These are phyloP conservation scores for Xestia xanthographa DNA, from an alignment of 2,888 invertebrate species.

Conservation along the genomic window DNA sequence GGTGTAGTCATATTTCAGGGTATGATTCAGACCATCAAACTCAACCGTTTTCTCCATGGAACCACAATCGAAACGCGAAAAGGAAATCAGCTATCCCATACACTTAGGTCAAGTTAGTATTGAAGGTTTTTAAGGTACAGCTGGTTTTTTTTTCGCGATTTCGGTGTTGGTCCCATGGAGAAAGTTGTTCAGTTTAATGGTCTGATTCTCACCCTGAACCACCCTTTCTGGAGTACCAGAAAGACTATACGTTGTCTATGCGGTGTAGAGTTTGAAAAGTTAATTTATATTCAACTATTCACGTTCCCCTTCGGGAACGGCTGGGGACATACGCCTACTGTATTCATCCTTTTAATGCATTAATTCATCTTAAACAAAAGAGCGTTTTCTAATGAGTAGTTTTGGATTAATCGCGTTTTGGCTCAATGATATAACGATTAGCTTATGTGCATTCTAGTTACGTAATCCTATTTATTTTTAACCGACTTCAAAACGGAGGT, in stretches of 20 bases:
- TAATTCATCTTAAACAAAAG: neutral
- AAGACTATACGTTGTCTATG: neutral
- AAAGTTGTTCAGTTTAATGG: too few species aligned
- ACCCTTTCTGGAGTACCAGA: neutral
- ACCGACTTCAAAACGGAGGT: too few species aligned
- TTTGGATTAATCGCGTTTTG: neutral
- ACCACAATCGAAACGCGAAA: neutral
- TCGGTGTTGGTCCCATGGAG: too few species aligned
- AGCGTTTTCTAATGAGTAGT: neutral
- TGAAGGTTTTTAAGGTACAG: too few species aligned
- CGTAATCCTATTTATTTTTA: too few species aligned
- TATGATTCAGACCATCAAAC: too few species aligned
- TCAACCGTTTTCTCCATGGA: neutral
- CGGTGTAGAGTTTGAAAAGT: neutral
- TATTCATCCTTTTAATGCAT: neutral
- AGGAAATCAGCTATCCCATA: neutral
- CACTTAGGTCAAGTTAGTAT: too few species aligned
- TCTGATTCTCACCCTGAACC: neutral
- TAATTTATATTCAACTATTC: neutral
- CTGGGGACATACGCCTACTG: too few species aligned
- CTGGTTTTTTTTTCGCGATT: too few species aligned
- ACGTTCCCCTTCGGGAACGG: too few species aligned
- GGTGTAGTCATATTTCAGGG: neutral
- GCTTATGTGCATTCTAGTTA: neutral
- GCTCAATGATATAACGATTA: neutral